A percentile compares a stretch with the other conserved stretches of the same genome.
phyloP scores from a whole-genome alignment of 1,140 invertebrate species.

The Chlorops oryzae region DNA sequence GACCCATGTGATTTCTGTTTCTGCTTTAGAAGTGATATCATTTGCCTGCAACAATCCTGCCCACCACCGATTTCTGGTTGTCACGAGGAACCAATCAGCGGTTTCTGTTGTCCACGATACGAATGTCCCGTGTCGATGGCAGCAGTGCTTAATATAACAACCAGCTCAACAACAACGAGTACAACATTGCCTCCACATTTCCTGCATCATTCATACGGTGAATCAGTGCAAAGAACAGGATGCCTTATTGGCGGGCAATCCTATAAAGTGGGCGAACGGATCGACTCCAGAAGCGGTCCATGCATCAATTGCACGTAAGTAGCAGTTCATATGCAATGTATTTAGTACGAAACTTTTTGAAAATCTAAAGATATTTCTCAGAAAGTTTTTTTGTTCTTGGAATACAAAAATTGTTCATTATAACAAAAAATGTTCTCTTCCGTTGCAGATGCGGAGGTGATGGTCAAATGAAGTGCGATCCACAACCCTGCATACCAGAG shows the following conservation, averaged over 20 bases:
- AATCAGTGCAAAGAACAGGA: slow-evolving; percentile 64
- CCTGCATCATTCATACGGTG: slow-evolving; percentile 69
- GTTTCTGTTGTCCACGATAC: slow-evolving; percentile 91
- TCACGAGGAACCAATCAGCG: slow-evolving; percentile 82
- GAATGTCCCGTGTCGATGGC: slow-evolving; percentile 86
- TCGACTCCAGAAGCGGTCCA: slow-evolving; percentile 78
- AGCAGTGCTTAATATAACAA: slow-evolving; percentile 68
- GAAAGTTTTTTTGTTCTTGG: background rate
- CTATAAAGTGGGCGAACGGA: slow-evolving; percentile 76
- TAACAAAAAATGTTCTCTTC: slow-evolving; percentile 8
- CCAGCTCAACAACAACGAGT: slow-evolving; percentile 78
- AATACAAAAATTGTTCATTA: background rate
- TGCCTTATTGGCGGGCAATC: slow-evolving; percentile 77
- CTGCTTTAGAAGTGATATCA: slow-evolving; percentile 93
- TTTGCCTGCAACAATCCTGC: slow-evolving; percentile 90
- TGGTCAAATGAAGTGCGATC: slow-evolving; percentile 90
- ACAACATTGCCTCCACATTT: slow-evolving; percentile 78
- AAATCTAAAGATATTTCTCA: background rate
- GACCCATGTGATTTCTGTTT: slow-evolving; percentile 96
- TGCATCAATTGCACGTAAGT: slow-evolving; percentile 90
- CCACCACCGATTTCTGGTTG: slow-evolving; percentile 87
- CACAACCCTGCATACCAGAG: slow-evolving; percentile 77
- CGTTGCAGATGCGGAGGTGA: slow-evolving; percentile 74
- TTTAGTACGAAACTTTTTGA: background rate
- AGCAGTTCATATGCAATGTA: slow-evolving; percentile 3